Base-by-base conservation (phyloP, 2,113 vertebrate species). In the Aldabrachelys gigantea region DNA sequence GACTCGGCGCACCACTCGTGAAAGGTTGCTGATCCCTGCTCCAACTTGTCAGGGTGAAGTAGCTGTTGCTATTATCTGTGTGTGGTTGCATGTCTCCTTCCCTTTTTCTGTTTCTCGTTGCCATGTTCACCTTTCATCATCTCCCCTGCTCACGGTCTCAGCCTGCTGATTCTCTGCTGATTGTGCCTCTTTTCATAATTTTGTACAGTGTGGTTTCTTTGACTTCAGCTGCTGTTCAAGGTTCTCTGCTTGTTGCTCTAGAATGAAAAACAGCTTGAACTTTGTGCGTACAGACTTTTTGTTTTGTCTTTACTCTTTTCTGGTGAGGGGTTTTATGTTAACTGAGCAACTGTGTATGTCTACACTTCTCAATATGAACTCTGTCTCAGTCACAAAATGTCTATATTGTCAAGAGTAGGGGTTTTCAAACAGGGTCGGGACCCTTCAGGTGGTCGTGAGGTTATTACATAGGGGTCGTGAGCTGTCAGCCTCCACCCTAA, bases 321-420 rank as follows among this genome's bases (percentile, higher is more conserved):
- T 38, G 65, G 9, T n/a, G 35, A 72, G 35, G n/a, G 8, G 19
- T 21, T 19, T 72, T 19, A n/a, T 1, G 0, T 5, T 56, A 31
- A 38, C 14, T 80, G 85, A 90, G 57, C 25, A 84, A 8, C 50
- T 75, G 35, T 88, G 52, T 62, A 10, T 44, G 1, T 25, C n/a
- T 49, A 24, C 24, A 14, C 24, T 44, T 88, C 54, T 83, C 69
- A 0, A 1, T 85, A 56, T 49, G 21, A 59, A 53, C 76, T 88
- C 84, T 49, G 17, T 57, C 8, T 75, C 62, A 82, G 6, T 0
- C 17, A 53, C 82, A 13, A 5, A 56, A 80, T 85, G 38, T 14
- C 14, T 72, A n/a, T n/a, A 9, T 62, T 84, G 24, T 78, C 76
- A 11, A 38, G 17, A n/a, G 8, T 10, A 47, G 47, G 10, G 9